A percentile compares a stretch with the other conserved stretches of the same genome.
These are phyloP conservation scores for Tiliacea citrago DNA, from an alignment of 2,888 invertebrate species.

Conservation along the genomic window DNA sequence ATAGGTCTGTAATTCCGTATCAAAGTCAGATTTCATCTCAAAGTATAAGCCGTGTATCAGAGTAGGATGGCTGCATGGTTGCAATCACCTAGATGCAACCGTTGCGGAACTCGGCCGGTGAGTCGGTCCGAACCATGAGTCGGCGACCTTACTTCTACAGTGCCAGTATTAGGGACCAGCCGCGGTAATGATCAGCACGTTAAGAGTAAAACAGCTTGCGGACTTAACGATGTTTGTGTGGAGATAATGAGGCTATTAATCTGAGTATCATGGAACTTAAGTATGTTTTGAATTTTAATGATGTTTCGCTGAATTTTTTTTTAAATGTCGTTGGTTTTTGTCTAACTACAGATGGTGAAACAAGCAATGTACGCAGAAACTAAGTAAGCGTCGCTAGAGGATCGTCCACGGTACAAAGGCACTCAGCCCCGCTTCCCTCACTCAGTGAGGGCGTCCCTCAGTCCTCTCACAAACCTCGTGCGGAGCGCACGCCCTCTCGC, in stretches of 20 bases:
- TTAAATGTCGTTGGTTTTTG: neutral
- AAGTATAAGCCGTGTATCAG: slow-evolving; percentile 42
- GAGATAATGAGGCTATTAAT: slow-evolving; percentile 10
- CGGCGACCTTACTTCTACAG: slow-evolving; percentile 76
- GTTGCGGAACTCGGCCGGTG: slow-evolving; percentile 64
- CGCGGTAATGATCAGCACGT: slow-evolving; percentile 13
- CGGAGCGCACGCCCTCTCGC: slow-evolving; percentile 73
- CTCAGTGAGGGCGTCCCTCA: slow-evolving; percentile 79
- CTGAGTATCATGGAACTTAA: neutral
- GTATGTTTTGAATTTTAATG: neutral
- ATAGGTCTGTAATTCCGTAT: slow-evolving; percentile 2
- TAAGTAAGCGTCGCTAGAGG: slow-evolving; percentile 75
- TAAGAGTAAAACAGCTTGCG: slow-evolving; percentile 63
- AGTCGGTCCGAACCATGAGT: slow-evolving; percentile 69
- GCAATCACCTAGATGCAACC: slow-evolving; percentile 68
- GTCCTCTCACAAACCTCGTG: slow-evolving; percentile 81
- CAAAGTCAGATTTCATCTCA: slow-evolving; percentile 38
- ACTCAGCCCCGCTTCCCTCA: slow-evolving; percentile 82
- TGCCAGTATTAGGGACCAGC: slow-evolving; percentile 37
- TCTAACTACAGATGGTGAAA: slow-evolving; percentile 14
- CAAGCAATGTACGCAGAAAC: slow-evolving; percentile 75
- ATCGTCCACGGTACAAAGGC: slow-evolving; percentile 72
- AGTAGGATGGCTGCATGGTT: slow-evolving; percentile 61
- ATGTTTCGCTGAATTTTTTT: neutral
- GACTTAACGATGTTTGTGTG: slow-evolving; percentile 21